Percentiles rank a stretch among this genome's conserved stretches.
phyloP scores from a whole-genome alignment of 2,113 vertebrate species.

The Callospermophilus lateralis region DNA sequence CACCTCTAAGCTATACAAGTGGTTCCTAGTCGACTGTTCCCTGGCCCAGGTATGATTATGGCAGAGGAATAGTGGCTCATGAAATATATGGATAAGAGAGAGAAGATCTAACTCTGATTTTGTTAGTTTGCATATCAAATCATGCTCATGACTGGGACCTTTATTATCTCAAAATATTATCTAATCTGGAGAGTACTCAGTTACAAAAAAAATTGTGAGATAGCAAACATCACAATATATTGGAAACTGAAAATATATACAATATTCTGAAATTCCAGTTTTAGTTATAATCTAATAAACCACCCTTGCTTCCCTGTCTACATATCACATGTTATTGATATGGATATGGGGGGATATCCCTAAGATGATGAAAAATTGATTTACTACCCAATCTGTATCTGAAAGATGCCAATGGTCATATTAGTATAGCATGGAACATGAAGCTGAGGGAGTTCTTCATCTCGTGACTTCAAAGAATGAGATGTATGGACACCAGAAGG shows the following conservation, averaged over 20 bases:
- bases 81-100: fast-evolving
- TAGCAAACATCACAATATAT: background rate
- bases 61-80: background rate
- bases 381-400: background rate
- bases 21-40: background rate
- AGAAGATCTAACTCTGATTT: background rate
- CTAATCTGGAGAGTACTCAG: background rate
- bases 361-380: background rate
- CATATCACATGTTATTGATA: background rate
- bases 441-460: too few relatives aligned
- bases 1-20: background rate
- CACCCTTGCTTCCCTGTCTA: background rate
- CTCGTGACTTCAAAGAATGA: too few relatives aligned
- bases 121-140: background rate
- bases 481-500: too few relatives aligned
- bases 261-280: background rate
- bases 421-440: too few relatives aligned
- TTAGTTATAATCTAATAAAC: background rate
- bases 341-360: fast-evolving
- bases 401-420: fast-evolving
- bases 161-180: background rate
- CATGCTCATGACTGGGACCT: background rate
- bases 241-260: background rate
- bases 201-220: background rate
- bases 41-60: background rate